phyloP scores from a whole-genome alignment of 2,113 vertebrate genomes.

The Zosterops hypoxanthus region DNA sequence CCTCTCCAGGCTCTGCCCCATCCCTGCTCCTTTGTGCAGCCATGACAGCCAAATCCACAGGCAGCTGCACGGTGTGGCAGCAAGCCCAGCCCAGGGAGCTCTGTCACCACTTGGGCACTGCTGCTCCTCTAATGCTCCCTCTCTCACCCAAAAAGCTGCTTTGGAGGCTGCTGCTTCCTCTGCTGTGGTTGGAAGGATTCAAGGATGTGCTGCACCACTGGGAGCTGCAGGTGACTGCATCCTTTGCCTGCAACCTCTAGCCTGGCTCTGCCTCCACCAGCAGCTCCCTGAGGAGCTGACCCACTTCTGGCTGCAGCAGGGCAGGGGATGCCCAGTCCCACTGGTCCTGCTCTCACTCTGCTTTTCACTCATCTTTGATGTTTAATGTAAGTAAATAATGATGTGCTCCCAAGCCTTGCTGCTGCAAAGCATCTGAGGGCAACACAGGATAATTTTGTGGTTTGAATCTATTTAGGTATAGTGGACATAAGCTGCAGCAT shows the following conservation, averaged over 20 bases:
- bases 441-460: not conserved
- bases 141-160: not conserved
- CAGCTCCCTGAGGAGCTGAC: not conserved
- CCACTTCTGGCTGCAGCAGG: not conserved
- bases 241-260: not conserved
- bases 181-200: not conserved
- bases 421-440: not conserved
- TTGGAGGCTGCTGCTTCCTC: not conserved
- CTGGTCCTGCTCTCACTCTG: not conserved
- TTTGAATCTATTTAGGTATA: not conserved
- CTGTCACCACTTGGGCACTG: not conserved
- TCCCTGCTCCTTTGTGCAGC: not conserved
- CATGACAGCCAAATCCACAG: not conserved
- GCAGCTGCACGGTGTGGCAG: not conserved
- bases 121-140: not conserved
- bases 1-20: not conserved
- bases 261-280: accelerated
- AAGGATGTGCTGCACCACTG: not conserved
- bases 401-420: not conserved
- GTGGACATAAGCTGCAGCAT: not conserved
- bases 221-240: not conserved
- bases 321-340: not conserved
- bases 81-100: not conserved
- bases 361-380: not conserved
- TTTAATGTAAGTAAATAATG: not conserved